A percentile compares a stretch with the other conserved stretches of the same genome.
phyloP scores from a whole-genome alignment of 92 coral and sea anemone genomes.

The Siderastrea siderea region DNA sequence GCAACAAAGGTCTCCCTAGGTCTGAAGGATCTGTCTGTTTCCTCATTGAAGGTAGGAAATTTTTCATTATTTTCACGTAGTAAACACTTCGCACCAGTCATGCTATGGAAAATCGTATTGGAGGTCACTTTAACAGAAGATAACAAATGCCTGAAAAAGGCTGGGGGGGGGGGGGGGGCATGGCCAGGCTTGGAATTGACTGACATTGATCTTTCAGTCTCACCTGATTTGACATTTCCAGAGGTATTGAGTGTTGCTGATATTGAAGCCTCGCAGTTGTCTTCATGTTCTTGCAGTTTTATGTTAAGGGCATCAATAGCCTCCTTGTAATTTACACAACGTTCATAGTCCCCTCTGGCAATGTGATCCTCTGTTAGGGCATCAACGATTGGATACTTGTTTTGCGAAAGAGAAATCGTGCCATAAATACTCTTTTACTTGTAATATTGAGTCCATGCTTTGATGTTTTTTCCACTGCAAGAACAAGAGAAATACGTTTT shows the following conservation, averaged over 20 bases:
- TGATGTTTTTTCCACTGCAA: constrained; percentile 6
- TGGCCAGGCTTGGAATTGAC: no score
- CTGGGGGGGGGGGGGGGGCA: no score
- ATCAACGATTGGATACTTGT: constrained; percentile 1
- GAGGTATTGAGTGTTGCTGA: background rate
- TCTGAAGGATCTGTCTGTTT: no score
- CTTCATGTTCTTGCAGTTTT: background rate
- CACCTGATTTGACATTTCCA: background rate
- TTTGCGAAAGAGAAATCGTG: constrained; percentile 5
- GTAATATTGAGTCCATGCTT: constrained; percentile 14
- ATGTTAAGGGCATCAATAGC: background rate
- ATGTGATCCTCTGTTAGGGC: background rate
- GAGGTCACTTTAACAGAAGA: no score
- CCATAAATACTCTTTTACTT: constrained; percentile 18
- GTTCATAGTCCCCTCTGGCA: constrained; percentile 11
- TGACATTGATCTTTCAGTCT: background rate
- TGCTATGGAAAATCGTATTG: no score
- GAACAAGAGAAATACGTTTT: background rate
- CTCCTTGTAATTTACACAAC: constrained; percentile 6
- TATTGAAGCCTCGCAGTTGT: background rate
- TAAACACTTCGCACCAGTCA: no score
- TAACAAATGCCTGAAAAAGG: no score
- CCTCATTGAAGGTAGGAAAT: no score
- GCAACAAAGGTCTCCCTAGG: no score
- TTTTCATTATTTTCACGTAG: no score